Percentiles rank a stretch among this genome's conserved stretches.
phyloP scores from a whole-genome alignment of 2,113 vertebrate genomes.

The Chloropsis hardwickii region DNA sequence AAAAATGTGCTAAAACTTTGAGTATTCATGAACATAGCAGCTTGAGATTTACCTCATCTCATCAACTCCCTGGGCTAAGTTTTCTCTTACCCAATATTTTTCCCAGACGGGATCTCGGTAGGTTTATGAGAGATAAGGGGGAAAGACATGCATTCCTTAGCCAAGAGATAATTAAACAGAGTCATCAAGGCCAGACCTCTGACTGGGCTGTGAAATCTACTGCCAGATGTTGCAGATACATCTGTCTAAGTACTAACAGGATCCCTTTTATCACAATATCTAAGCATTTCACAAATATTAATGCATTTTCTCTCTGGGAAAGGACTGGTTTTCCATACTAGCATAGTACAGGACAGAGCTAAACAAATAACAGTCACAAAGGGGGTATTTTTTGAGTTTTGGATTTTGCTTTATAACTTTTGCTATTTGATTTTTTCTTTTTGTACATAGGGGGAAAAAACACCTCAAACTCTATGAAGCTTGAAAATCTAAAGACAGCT shows the following conservation, averaged over 20 bases:
- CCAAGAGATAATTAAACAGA: constrained; percentile 62
- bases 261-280: constrained; percentile 22
- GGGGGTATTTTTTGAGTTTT: neutral
- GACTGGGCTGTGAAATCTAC: constrained; percentile 50
- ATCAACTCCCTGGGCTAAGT: constrained; percentile 49
- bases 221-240: constrained; percentile 65
- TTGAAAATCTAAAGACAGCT: neutral
- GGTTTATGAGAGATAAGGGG: constrained; percentile 37
- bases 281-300: constrained; percentile 26
- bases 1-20: constrained; percentile 55
- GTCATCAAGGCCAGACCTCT: constrained; percentile 65
- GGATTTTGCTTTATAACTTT: neutral
- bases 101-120: neutral
- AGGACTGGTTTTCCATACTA: neutral
- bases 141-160: constrained; percentile 34
- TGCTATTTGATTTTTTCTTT: neutral
- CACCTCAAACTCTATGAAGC: neutral
- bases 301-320: neutral
- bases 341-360: neutral
- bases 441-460: neutral
- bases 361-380: neutral
- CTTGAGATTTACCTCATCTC: constrained; percentile 60
- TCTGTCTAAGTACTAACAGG: constrained; percentile 49
- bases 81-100: constrained; percentile 22
- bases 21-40: constrained; percentile 37